Evolutionary conservation across 1,140 invertebrate species (phyloP).

Genomic region (Trachelipus rathkii): DNA sequence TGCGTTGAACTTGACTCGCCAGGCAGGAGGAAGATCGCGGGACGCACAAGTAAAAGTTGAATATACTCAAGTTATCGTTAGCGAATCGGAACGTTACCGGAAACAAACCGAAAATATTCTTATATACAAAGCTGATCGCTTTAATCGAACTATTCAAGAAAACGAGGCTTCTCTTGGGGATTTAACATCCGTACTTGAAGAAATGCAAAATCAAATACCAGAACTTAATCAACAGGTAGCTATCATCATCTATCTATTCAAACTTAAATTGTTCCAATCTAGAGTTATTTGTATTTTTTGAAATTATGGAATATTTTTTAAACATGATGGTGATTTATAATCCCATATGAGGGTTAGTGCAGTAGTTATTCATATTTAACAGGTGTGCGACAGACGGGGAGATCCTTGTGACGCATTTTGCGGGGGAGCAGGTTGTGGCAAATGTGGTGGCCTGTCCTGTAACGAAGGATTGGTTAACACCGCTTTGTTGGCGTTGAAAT

Average conservation of each 20-base stretch:
- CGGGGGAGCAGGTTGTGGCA: conserved; percentile 87
- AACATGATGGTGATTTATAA: no score
- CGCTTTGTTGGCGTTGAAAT: conserved; percentile 74
- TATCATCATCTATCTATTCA: neutral
- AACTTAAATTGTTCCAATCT: no score
- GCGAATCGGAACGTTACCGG: conserved; percentile 74
- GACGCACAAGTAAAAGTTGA: conserved; percentile 64
- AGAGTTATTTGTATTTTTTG: no score
- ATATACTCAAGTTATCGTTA: conserved; percentile 53
- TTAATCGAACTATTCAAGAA: conserved; percentile 64
- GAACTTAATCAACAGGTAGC: conserved; percentile 69
- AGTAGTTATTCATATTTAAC: conserved; percentile 42
- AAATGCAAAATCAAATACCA: conserved; percentile 69
- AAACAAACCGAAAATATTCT: conserved; percentile 76
- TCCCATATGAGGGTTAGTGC: neutral
- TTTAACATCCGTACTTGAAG: conserved; percentile 62
- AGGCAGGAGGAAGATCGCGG: conserved; percentile 65
- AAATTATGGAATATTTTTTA: no score
- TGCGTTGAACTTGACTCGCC: conserved; percentile 81
- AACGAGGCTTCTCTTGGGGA: conserved; percentile 60
- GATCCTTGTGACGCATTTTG: conserved; percentile 83
- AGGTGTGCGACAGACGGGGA: conserved; percentile 82
- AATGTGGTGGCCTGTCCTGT: conserved; percentile 85
- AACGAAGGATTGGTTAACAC: conserved; percentile 80
- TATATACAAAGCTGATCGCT: conserved; percentile 63